Evolutionary conservation across 2,888 invertebrate genomes (phyloP).

Genomic region (Nebria salina): DNA sequence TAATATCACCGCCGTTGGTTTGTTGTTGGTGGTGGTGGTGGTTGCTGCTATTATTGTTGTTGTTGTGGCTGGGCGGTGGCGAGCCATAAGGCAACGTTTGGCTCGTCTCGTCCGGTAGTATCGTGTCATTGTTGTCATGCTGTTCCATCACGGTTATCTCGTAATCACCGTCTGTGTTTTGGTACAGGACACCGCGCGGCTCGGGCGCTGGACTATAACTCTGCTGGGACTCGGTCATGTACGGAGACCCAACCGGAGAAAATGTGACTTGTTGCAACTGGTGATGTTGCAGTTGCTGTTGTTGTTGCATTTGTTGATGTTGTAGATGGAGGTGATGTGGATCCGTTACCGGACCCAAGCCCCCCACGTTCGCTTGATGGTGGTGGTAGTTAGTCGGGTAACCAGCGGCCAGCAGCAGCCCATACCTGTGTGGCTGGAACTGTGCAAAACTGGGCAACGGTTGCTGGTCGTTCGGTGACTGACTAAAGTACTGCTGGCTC

Average conservation of each 20-base stretch:
- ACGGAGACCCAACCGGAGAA: constrained; percentile 23
- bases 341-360: constrained; percentile 67
- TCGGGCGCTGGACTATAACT: constrained; percentile 37
- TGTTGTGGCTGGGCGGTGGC: constrained; percentile 53
- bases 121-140: constrained; percentile 63
- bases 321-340: constrained; percentile 54
- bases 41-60: constrained; percentile 44
- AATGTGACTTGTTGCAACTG: constrained; percentile 29
- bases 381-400: constrained; percentile 62
- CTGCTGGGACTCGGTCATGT: not conserved
- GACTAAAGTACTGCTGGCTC: constrained; percentile 58
- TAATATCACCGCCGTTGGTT: constrained; percentile 48
- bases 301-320: constrained; percentile 46
- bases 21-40: not conserved
- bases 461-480: constrained; percentile 55
- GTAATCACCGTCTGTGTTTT: constrained; percentile 50
- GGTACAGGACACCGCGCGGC: constrained; percentile 47
- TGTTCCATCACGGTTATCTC: constrained; percentile 62
- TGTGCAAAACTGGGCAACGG: constrained; percentile 75
- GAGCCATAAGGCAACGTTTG: constrained; percentile 53
- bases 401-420: constrained; percentile 67
- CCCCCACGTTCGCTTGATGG: constrained; percentile 77
- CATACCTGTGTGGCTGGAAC: constrained; percentile 65
- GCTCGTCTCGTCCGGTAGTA: constrained; percentile 28
- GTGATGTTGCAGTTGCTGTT: constrained; percentile 46